These are phyloP conservation scores for Galaxea fascicularis DNA, from an alignment of 92 coral and sea anemone genomes.

Conservation along the genomic window DNA sequence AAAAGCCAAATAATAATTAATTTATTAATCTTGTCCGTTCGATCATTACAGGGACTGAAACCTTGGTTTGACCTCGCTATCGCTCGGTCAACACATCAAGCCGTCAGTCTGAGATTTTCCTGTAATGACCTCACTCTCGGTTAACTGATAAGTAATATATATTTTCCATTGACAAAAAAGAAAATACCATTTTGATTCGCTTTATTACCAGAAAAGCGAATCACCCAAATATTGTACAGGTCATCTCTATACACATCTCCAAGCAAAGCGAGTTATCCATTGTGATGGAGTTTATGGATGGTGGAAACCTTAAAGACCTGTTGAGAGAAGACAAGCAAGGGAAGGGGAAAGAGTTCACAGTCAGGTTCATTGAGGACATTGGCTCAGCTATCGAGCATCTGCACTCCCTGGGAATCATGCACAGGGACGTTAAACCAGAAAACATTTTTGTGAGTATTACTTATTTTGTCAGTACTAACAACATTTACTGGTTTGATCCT, in stretches of 20 bases:
- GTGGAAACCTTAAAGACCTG: conserved; percentile 54
- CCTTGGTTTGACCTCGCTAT: too few species aligned
- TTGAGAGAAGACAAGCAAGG: conserved; percentile 18
- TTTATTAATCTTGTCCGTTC: too few species aligned
- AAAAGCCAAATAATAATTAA: too few species aligned
- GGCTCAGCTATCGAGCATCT: conserved; percentile 74
- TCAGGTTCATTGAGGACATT: conserved; percentile 65
- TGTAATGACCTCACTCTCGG: too few species aligned
- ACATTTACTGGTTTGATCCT: too few species aligned
- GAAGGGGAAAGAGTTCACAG: conserved; percentile 49
- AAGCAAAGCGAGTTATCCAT: conserved; percentile 65
- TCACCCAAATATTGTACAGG: conserved; percentile 67
- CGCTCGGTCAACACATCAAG: too few species aligned
- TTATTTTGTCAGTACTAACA: too few species aligned
- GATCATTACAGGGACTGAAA: too few species aligned
- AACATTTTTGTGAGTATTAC: conserved; percentile 63
- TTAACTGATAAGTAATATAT: too few species aligned
- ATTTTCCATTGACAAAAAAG: neutral
- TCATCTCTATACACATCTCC: conserved; percentile 59
- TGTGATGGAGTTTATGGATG: conserved; percentile 74
- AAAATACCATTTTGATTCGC: too few species aligned
- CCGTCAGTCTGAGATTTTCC: too few species aligned
- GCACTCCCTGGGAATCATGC: conserved; percentile 57
- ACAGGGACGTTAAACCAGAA: conserved; percentile 76
- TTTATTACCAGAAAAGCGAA: conserved; percentile 61